phyloP scores from a whole-genome alignment of 2,113 vertebrate species.

The Nothobranchius kuhntae region DNA sequence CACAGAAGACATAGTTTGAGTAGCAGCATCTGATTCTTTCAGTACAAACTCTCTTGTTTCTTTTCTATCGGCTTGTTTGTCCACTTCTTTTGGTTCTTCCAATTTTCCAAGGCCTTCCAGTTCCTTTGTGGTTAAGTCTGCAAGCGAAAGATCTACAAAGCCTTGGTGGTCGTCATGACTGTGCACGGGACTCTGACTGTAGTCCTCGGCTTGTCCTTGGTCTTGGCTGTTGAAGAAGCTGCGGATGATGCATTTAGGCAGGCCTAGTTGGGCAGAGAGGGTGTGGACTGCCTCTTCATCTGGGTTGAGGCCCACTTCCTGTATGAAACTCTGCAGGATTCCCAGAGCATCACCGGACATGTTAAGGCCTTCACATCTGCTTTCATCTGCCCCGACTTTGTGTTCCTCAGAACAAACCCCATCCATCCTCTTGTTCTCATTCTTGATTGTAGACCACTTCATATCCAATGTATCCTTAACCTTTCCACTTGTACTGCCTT shows the following conservation, averaged over 20 bases:
- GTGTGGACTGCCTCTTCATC: conserved; percentile 97
- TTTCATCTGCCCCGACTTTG: conserved; percentile 9
- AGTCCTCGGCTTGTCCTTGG: conserved; percentile 79
- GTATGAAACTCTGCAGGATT: conserved; percentile 96
- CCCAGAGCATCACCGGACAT: conserved; percentile 92
- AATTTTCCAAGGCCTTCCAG: conserved; percentile 10
- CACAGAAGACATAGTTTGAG: conserved; percentile 84
- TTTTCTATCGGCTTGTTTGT: conserved; percentile 12
- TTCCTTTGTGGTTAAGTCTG: conserved; percentile 22
- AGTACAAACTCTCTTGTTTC: conserved; percentile 73
- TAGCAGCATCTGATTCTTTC: conserved; percentile 84
- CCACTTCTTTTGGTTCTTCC: conserved; percentile 18
- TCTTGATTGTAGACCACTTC: conserved; percentile 40
- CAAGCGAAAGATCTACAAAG: conserved; percentile 2
- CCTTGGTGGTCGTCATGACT: neutral
- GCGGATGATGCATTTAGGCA: conserved; percentile 92
- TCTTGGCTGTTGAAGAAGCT: conserved; percentile 96
- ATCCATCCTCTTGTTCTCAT: conserved; percentile 10
- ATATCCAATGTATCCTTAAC: conserved; percentile 25
- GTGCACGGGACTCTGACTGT: conserved; percentile 28
- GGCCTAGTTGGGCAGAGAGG: conserved; percentile 92
- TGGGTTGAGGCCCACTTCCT: conserved; percentile 93
- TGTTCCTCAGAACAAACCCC: conserved; percentile 21
- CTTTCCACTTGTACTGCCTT: conserved; percentile 25
- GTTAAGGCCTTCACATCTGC: conserved; percentile 69